These are phyloP conservation scores for Nannoperca obscura DNA, from an alignment of 2,797 vertebrate genomes.

Conservation along the genomic window DNA sequence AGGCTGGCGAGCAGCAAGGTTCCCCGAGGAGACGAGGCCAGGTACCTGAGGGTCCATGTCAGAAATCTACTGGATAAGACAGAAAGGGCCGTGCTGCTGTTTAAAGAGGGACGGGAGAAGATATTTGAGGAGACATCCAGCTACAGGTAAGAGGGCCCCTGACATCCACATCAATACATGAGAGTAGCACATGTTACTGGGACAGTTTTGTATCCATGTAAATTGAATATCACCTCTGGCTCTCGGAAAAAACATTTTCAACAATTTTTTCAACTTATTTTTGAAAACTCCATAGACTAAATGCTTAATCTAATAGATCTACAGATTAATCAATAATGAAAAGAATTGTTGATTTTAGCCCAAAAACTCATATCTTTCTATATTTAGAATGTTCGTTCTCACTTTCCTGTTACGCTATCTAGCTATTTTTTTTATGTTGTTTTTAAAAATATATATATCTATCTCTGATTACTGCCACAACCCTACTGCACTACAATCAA, in stretches of 20 bases:
- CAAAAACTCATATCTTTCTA: too few relatives aligned
- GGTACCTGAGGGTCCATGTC: slow-evolving; percentile 85
- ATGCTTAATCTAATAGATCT: background rate
- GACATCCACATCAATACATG: background rate
- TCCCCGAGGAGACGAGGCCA: slow-evolving; percentile 76
- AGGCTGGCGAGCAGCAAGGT: background rate
- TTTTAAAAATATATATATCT: background rate
- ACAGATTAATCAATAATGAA: background rate
- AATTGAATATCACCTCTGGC: background rate
- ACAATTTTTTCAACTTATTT: background rate
- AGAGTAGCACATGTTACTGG: background rate
- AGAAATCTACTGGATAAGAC: slow-evolving; percentile 88
- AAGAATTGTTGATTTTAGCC: too few relatives aligned
- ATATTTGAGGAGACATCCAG: slow-evolving; percentile 86
- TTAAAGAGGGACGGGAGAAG: slow-evolving; percentile 83
- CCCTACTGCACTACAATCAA: background rate
- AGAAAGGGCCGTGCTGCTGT: slow-evolving; percentile 82
- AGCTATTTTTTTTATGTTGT: background rate
- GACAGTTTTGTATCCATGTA: background rate
- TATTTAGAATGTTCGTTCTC: too few relatives aligned
- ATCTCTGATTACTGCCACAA: background rate
- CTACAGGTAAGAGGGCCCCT: slow-evolving; percentile 79
- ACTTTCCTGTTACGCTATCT: background rate
- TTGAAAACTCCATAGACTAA: background rate
- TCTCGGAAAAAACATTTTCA: background rate